Base-by-base conservation (phyloP, 2,888 invertebrate genomes). In the Diarsia mendica region DNA sequence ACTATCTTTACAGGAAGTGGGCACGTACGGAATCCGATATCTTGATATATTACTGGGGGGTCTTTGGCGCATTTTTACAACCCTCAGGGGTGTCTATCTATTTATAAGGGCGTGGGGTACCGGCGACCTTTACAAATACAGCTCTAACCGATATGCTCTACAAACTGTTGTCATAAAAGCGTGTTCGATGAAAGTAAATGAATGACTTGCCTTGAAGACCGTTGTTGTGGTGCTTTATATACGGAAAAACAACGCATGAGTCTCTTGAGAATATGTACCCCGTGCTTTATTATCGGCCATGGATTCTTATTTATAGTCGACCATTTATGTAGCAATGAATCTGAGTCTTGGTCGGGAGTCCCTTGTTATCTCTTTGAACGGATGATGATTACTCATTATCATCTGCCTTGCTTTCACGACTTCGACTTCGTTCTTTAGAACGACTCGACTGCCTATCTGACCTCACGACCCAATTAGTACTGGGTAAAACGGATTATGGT, bases 41-140 rank as follows among this genome's bases (percentile, higher is more conserved):
- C 94, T 92, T 94, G 94, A 94, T 95, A 92, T 93, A 94, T 94
- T 92, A 91, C 90, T 85, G 87, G 87, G 87, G 95, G 93, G 94
- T 87, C 91, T 90, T 87, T 86, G 90, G 86, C 86, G 85, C 90
- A 87, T 92, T 94, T 94, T 94, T 93, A 93, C 93, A 92, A 92
- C 92, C 94, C 93, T 89, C 88, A 83, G 89, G 92, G 93, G 92
- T 79, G 80, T 80, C 86, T 87, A 85, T 87, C 88, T 90, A 88
- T 89, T 88, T 89, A 87, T 89, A 90, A 85, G 87, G 88, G 88
- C 83, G 87, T 81, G 85, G 89, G 89, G 90, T 89, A 88, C 89
- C 90, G 88, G 68, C 93, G 94, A 94, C 95, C 94, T 96, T 95
- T 95, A 93, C 93, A 93, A 94, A 94, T 90, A 92, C 91, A 89